Evolutionary conservation across 2,797 vertebrate species (phyloP), one percentile per base, ranked within the genome.

Genomic region (Pseudochirops corinnae): DNA sequence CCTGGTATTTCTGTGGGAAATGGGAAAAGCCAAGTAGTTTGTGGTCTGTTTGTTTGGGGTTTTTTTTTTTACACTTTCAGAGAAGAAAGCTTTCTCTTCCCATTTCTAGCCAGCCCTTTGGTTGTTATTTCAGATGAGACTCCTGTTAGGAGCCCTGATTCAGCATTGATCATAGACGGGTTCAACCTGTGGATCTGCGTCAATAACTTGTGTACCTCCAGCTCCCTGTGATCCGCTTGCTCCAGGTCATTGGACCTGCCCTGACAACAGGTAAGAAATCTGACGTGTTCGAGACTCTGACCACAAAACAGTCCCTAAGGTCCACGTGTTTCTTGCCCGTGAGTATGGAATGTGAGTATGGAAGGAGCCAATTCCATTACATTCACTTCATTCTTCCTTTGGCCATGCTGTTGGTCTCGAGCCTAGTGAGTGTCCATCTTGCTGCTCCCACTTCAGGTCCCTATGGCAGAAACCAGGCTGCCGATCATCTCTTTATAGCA

Each of bases 101-200:
- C 16, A 2, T 5, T 5, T 87, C 6, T 39, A 3, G 7, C 82
- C 7, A 26, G 0, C 0, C 21, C 62, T 96, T 46, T 91, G 52
- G n/a, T 95, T 96, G 50, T 96, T n/a, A 50, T 97, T 97, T 57
- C 94, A 98, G 97, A 95, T 26, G 56, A 93, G 0, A 90, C 91
- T 56, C 92, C 5, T 18, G 24, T 50, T 74, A 2, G 21, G 56
- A 96, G 26, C 92, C 58, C 46, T 0, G 33, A 74, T 9, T 31
- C 92, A 1, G 56, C 92, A 4, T 87, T 94, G 31, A 0, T n/a
- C 93, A 33, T 46, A 26, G 90, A 92, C 33, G 0, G 10, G 56
- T 0, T 1, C 5, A 57, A 74, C 92, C 93, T 33, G 53, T 0
- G 56, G 74, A 87, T 87, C 24, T 87, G 33, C 4, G 5, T 87